These are phyloP conservation scores for Poecilia gillii DNA, from an alignment of 2,797 vertebrate species.

Conservation along the genomic window DNA sequence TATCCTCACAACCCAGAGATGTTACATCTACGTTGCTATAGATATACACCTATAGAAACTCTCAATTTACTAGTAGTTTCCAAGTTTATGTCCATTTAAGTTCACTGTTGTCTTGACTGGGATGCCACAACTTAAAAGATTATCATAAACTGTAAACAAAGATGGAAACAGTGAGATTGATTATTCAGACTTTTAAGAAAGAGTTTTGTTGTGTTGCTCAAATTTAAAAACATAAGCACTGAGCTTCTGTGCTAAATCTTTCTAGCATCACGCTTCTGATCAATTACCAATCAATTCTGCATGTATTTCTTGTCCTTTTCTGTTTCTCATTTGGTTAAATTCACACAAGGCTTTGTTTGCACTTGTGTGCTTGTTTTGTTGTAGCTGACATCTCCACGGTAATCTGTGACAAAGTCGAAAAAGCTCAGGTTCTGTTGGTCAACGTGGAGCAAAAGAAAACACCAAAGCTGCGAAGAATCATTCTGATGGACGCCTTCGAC, in stretches of 20 bases:
- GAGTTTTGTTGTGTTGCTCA: neutral
- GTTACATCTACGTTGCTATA: neutral
- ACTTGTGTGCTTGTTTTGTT: conserved; percentile 52
- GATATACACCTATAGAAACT: neutral
- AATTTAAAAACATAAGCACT: neutral
- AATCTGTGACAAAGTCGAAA: conserved; percentile 93
- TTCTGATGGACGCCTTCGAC: conserved; percentile 93
- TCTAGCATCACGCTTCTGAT: neutral
- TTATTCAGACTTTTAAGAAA: neutral
- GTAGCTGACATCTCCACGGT: conserved; percentile 95
- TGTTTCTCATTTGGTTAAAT: conserved; percentile 32
- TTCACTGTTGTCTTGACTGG: neutral
- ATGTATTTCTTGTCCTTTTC: conserved; percentile 27
- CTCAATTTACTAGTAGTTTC: neutral
- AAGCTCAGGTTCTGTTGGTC: conserved; percentile 88
- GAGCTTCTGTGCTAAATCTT: neutral
- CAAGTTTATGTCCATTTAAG: neutral
- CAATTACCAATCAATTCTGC: neutral
- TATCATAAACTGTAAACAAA: neutral
- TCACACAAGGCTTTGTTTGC: conserved; percentile 54
- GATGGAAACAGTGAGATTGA: neutral
- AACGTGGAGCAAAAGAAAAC: conserved; percentile 91
- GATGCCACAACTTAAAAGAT: too few species aligned
- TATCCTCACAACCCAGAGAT: neutral
- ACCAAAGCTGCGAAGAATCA: conserved; percentile 85